phyloP scores from a whole-genome alignment of 2,113 vertebrate genomes.

The Atherinomorus stipes region DNA sequence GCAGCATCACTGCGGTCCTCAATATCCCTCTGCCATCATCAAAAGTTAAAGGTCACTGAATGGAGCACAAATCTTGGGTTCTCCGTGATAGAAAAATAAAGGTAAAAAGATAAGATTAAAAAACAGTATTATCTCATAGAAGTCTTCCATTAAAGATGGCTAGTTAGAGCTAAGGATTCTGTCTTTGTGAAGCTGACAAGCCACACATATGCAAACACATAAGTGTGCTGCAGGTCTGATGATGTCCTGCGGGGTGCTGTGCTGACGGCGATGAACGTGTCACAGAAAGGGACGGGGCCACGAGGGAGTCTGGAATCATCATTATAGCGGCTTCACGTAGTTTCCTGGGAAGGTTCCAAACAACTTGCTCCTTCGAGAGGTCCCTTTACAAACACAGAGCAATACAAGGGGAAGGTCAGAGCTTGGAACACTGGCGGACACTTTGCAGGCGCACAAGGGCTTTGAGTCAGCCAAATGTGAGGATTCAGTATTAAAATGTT shows the following conservation, averaged over 20 bases:
- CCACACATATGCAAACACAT: conserved; percentile 58
- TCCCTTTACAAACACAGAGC: conserved; percentile 85
- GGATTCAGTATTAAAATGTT: neutral
- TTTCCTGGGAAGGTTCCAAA: conserved; percentile 99
- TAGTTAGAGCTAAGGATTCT: conserved; percentile 79
- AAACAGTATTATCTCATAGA: conserved; percentile 54
- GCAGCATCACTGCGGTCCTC: conserved; percentile 35
- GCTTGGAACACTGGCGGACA: neutral
- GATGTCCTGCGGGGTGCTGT: conserved; percentile 80
- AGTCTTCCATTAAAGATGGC: conserved; percentile 76
- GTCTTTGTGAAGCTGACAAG: conserved; percentile 67
- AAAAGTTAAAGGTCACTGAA: conserved; percentile 54
- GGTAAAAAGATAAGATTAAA: conserved; percentile 66
- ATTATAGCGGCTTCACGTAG: conserved; percentile 97
- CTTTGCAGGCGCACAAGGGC: neutral
- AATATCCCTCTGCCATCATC: conserved; percentile 29
- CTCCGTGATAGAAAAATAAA: conserved; percentile 71
- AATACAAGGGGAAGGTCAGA: conserved; percentile 9
- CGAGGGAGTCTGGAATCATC: conserved; percentile 74
- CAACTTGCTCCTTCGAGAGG: conserved; percentile 95
- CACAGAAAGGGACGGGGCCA: conserved; percentile 50
- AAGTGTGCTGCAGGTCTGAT: conserved; percentile 51
- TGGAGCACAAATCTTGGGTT: conserved; percentile 58
- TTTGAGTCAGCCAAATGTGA: neutral
- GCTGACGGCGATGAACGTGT: conserved; percentile 73